phyloP scores from a whole-genome alignment of 2,888 invertebrate species.

The Drosophila borborema region DNA sequence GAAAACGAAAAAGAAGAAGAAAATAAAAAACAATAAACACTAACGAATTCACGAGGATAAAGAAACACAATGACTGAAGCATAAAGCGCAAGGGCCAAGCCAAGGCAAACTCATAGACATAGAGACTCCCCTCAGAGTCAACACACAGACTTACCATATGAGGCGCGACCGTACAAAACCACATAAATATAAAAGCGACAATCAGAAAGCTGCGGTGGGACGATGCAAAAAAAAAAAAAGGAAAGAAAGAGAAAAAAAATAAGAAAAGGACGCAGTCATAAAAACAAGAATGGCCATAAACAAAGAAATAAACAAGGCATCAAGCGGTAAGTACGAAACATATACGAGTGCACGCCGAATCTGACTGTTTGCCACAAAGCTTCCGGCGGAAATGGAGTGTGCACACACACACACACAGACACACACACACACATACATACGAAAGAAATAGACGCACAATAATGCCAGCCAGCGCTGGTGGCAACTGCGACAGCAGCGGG shows the following conservation, averaged over 20 bases:
- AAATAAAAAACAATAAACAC: slow-evolving; percentile 53
- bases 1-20: slow-evolving; percentile 10
- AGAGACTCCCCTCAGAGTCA: slow-evolving; percentile 13
- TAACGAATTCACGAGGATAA: slow-evolving; percentile 55
- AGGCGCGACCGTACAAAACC: slow-evolving; percentile 63
- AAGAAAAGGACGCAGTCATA: slow-evolving; percentile 39
- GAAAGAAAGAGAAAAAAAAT: neutral
- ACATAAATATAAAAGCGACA: slow-evolving; percentile 73
- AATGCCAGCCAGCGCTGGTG: slow-evolving; percentile 40
- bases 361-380: slow-evolving; percentile 59
- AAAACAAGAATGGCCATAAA: slow-evolving; percentile 67
- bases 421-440: slow-evolving; percentile 17
- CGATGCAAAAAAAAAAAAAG: neutral
- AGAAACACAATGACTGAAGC: slow-evolving; percentile 47
- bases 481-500: slow-evolving; percentile 47
- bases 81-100: slow-evolving; percentile 59
- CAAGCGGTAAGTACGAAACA: slow-evolving; percentile 67
- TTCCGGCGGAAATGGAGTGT: slow-evolving; percentile 76
- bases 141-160: slow-evolving; percentile 57
- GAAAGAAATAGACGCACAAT: slow-evolving; percentile 46
- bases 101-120: slow-evolving; percentile 40
- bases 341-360: slow-evolving; percentile 44
- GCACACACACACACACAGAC: slow-evolving; percentile 29
- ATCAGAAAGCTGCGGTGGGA: slow-evolving; percentile 45
- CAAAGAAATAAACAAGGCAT: slow-evolving; percentile 76